These are phyloP conservation scores for Scaptodrosophila latifasciaeformis DNA, from an alignment of 2,888 invertebrate species.

Conservation along the genomic window DNA sequence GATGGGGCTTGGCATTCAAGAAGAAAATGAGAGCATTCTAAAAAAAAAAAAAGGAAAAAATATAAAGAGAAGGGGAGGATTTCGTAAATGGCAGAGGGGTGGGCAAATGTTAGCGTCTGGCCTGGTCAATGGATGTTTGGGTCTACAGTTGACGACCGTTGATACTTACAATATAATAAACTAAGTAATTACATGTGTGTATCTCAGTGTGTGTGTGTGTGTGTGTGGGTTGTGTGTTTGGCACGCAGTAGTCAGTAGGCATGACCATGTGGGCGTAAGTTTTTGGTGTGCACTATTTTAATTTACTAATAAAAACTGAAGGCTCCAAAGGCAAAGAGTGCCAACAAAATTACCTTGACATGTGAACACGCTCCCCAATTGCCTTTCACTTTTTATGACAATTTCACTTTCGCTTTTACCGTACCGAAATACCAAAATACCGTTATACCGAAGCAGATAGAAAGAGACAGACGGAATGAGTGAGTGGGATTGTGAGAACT, in stretches of 20 bases:
- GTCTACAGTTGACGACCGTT: conserved; percentile 34
- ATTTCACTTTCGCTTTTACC: conserved; percentile 55
- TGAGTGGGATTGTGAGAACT: not conserved
- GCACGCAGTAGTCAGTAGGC: conserved; percentile 23
- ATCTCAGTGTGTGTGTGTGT: conserved; percentile 16
- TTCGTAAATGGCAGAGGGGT: too few relatives aligned
- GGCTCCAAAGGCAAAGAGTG: conserved; percentile 62
- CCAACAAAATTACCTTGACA: conserved; percentile 66
- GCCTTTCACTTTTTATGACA: conserved; percentile 69
- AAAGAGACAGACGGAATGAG: not conserved
- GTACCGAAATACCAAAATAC: not conserved
- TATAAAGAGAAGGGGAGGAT: too few relatives aligned
- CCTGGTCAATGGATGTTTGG: too few relatives aligned
- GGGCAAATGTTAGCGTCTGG: too few relatives aligned
- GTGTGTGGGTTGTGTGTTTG: conserved; percentile 13
- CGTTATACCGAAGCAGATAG: not conserved
- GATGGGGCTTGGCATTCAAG: not conserved
- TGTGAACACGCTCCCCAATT: conserved; percentile 46
- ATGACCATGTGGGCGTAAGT: conserved; percentile 41
- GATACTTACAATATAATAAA: conserved; percentile 65
- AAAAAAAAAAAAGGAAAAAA: too few relatives aligned
- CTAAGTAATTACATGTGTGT: conserved; percentile 59
- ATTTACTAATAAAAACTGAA: conserved; percentile 55
- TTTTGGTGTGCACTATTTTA: conserved; percentile 58
- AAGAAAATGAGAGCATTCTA: too few relatives aligned